Base-by-base conservation (phyloP, 2,888 invertebrate genomes). In the Nomada fucata region DNA sequence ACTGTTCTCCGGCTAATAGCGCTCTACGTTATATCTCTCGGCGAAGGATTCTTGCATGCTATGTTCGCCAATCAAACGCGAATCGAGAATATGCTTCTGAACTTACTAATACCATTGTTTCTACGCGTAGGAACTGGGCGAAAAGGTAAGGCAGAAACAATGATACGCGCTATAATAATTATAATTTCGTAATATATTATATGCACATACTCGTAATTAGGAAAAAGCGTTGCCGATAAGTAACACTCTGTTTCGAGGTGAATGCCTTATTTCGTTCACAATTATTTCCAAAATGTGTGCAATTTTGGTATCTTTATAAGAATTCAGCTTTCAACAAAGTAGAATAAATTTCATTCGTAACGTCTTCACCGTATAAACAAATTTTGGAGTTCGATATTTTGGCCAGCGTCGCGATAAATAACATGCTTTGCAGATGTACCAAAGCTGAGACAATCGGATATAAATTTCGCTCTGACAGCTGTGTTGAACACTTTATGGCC, bases 1-100 rank as follows among this genome's bases (percentile, higher is more conserved):
- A 98, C 98, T 63, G 99, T 99, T n/a, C 97, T 99, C 60, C 95
- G 99, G 83, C 95, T 99, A 61, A 97, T 99, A 76, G 98, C 99
- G 1, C 95, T 99, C 86, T 98, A 99, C 94, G 97, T 99, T 92
- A 96, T 99, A 86, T 98, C 98, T 74, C 96, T 98, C 26, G 98
- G 98, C 91, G 98, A 98, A 90, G 96, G 96, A 80, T 98, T 97
- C 91, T 97, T 97, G 0, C 97, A 97, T 89, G 96, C 98, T 0
- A 96, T 98, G 89, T 98, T 99, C 92, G 96, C 97, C 29, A 96
- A 97, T 4, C 97, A 97, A 91, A 98, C 99, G 90, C 97, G 98
- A 94, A 97, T 98, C 13, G 99, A 99, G 94, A 98, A 98, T 90
- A 97, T 99, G 95, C 95, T 99, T 67, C 97, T 99, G 95, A 99